phyloP scores from a whole-genome alignment of 2,113 vertebrate genomes.

The Stegostoma tigrinum region DNA sequence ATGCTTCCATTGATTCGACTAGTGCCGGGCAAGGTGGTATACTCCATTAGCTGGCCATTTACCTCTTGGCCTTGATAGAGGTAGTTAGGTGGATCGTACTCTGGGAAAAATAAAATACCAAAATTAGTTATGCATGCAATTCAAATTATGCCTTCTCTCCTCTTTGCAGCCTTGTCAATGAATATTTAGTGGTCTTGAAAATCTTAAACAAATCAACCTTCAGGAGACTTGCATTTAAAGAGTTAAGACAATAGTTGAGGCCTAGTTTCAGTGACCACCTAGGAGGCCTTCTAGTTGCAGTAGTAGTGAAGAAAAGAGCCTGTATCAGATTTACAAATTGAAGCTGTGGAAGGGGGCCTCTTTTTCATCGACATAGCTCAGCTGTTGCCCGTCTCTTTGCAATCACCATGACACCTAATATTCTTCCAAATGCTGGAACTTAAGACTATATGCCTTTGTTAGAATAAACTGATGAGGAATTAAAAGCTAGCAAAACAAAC shows the following conservation, averaged over 20 bases:
- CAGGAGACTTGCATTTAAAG: neutral
- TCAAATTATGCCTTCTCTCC: neutral
- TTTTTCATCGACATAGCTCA: neutral
- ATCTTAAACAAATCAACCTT: neutral
- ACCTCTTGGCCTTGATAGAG: slow-evolving; percentile 77
- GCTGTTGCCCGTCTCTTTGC: neutral
- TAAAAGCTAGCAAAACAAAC: neutral
- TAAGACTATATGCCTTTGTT: slow-evolving; percentile 2
- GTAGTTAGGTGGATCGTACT: slow-evolving; percentile 82
- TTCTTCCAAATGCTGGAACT: neutral
- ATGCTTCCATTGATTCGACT: slow-evolving; percentile 62
- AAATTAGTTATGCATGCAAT: neutral
- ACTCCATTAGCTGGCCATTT: slow-evolving; percentile 74
- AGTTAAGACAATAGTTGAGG: neutral
- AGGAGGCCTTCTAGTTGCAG: neutral
- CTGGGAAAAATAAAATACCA: slow-evolving; percentile 50
- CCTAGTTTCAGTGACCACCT: neutral
- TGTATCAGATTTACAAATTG: neutral
- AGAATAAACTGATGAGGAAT: neutral
- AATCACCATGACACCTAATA: neutral
- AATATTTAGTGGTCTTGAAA: neutral
- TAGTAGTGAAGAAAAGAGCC: neutral
- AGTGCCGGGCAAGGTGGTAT: slow-evolving; percentile 62
- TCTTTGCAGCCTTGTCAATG: neutral
- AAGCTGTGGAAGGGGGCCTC: neutral